Conservation (phyloP, 2,888 invertebrate species). For the Sphaerophoria rueppellii region DNA sequence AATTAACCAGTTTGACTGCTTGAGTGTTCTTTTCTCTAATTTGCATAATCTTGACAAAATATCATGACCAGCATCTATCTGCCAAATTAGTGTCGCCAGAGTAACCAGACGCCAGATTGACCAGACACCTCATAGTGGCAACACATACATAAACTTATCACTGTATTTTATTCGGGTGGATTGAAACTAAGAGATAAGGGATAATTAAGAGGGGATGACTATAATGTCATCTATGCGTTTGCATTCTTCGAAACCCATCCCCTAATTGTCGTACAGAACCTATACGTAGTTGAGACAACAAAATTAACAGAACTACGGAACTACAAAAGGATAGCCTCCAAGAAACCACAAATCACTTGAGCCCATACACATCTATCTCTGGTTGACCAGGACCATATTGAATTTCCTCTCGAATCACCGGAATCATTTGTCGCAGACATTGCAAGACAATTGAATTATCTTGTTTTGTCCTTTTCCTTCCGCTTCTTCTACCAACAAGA, state of each 20-base stretch:
- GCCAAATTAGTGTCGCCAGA: conserved; percentile 19
- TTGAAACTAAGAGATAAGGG: no score
- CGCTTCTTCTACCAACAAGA: not conserved
- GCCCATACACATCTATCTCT: not conserved
- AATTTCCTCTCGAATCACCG: conserved; percentile 57
- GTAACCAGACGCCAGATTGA: not conserved
- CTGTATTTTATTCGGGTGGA: not conserved
- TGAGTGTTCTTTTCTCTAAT: not conserved
- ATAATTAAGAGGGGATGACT: no score
- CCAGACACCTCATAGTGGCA: conserved; percentile 43
- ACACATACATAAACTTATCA: conserved; percentile 42
- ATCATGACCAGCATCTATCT: not conserved
- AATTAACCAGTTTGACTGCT: not conserved
- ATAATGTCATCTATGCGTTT: no score
- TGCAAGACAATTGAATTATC: conserved; percentile 60
- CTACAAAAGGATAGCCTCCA: conserved; percentile 13
- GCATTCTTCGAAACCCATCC: no score
- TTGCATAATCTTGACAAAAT: conserved; percentile 41
- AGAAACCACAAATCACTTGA: conserved; percentile 55
- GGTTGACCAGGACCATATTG: conserved; percentile 51
- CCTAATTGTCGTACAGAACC: no score
- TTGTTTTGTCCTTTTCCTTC: conserved; percentile 25
- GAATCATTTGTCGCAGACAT: conserved; percentile 55
- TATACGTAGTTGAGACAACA: no score
- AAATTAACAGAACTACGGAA: not conserved